phyloP scores from a whole-genome alignment of 2,888 invertebrate species.

The Listrodromus nycthemerus region DNA sequence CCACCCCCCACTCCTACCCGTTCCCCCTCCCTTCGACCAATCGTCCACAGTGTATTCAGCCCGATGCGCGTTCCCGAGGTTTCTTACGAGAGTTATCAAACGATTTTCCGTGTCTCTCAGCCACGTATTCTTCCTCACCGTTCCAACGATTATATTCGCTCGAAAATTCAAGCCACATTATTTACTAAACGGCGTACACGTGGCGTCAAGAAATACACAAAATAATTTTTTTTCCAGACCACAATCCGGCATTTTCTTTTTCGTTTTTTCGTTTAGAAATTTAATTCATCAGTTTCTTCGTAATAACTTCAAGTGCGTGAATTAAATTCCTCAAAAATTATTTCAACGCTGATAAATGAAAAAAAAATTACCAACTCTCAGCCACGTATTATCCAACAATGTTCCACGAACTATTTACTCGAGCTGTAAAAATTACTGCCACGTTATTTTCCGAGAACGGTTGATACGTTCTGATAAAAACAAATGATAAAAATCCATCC shows the following conservation, averaged over 20 bases:
- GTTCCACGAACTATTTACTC: not conserved
- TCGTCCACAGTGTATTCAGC: not conserved
- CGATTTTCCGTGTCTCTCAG: conserved; percentile 12
- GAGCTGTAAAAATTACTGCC: not conserved
- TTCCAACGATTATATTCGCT: not conserved
- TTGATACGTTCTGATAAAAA: not conserved
- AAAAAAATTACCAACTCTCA: conserved; percentile 10
- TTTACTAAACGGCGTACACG: not conserved
- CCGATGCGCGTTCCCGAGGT: not conserved
- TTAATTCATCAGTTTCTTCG: too few relatives aligned
- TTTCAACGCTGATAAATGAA: not conserved
- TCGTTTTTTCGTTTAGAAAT: too few relatives aligned
- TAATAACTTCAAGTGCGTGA: too few relatives aligned
- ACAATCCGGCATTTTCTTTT: too few relatives aligned
- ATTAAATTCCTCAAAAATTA: too few relatives aligned
- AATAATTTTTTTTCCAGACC: too few relatives aligned
- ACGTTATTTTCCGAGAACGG: not conserved
- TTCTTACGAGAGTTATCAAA: conserved; percentile 16
- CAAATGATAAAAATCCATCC: not conserved
- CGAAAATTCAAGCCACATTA: not conserved
- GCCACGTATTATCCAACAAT: not conserved
- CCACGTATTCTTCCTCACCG: not conserved
- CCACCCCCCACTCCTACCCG: not conserved
- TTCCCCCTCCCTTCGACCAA: not conserved
- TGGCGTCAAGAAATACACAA: too few relatives aligned